Base-by-base conservation (phyloP, 2,797 vertebrate species). In the Bryconaethiops microstoma region DNA sequence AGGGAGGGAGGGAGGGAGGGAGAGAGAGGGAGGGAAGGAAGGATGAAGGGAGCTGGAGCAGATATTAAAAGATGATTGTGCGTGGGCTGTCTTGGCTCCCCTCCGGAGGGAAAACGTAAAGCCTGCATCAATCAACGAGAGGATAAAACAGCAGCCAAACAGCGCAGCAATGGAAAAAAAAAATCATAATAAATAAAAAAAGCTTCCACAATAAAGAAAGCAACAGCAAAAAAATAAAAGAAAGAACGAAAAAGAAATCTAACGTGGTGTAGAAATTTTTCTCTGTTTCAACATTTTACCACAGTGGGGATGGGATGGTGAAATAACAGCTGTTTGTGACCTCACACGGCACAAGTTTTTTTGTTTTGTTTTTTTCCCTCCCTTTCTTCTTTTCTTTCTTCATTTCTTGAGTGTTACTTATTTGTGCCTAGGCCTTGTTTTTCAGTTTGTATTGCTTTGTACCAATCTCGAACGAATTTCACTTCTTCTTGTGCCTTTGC, bases 1-100 rank as follows among this genome's bases (percentile, higher is more conserved):
- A 63, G 54, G 14, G 64, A 62, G 77, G 23, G 71, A 72, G 74
- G 40, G 68, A 42, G 52, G 68, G 50, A 35, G 68, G 40, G 72
- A 55, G 70, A 42, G 62, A 64, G 45, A 76, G 48, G 68, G 50
- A 67, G 72, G 40, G 48, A 77, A 40, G 74, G 55, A 69, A 64
- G 72, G 63, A 80, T 75, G 63, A 60, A 69, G 72, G 62, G 77
- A 87, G 89, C 90, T 91, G 91, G 86, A 89, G 90, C 90, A 90
- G 88, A 94, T 93, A 92, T 93, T 93, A 94, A 94, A 92, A 91
- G 91, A 93, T 89, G 90, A 92, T 92, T 90, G 91, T 90, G 92
- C 88, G 92, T 93, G 92, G 92, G 91, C 84, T 91, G 87, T 87
- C 90, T 85, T 84, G 81, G 88, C 71, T 89, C 50, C 29, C 90